These are phyloP conservation scores for Arenaria interpres DNA, from an alignment of 2,113 vertebrate species.

Conservation along the genomic window DNA sequence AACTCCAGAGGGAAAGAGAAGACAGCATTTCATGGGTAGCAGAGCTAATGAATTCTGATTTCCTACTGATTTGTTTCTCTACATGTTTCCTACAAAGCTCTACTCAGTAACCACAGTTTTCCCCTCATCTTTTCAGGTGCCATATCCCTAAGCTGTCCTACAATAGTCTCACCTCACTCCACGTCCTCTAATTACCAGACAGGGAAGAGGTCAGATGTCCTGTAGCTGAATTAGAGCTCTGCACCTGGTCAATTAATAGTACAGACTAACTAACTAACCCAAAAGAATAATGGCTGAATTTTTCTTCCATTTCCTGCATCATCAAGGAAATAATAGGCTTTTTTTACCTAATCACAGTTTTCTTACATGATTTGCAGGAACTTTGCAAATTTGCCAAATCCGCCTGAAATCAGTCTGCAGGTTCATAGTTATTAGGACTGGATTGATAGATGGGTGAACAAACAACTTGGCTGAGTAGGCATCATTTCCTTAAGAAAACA, in stretches of 20 bases:
- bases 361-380: neutral
- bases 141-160: neutral
- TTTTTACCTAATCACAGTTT: neutral
- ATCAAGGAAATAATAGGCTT: neutral
- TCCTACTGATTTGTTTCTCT: neutral
- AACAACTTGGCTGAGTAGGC: neutral
- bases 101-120: neutral
- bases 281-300: neutral
- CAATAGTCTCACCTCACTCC: neutral
- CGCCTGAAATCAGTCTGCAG: neutral
- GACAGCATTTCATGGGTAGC: neutral
- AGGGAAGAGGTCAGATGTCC: neutral
- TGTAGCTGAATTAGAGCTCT: neutral
- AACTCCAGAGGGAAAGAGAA: neutral
- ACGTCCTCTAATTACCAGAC: neutral
- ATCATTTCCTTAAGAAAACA: constrained; percentile 2
- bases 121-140: neutral
- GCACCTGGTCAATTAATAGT: neutral
- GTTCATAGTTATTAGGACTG: neutral
- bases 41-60: neutral
- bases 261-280: neutral
- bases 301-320: neutral
- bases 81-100: neutral
- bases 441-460: neutral
- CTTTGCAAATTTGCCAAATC: neutral